These are phyloP conservation scores for Drosophila koepferae DNA, from an alignment of 2,888 invertebrate genomes.

Conservation along the genomic window DNA sequence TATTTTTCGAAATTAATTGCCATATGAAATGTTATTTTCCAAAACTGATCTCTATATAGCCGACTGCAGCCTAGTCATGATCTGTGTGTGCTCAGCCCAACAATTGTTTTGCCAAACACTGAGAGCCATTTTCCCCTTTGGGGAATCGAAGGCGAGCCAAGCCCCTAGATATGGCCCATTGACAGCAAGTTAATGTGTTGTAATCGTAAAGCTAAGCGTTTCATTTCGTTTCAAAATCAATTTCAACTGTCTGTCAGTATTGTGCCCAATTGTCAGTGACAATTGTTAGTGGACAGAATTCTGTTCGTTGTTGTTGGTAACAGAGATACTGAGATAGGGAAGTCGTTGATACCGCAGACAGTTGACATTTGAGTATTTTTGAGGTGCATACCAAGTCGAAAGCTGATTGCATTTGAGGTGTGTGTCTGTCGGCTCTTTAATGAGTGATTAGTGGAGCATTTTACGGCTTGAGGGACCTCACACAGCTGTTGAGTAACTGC, in stretches of 20 bases:
- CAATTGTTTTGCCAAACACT: conserved; percentile 19
- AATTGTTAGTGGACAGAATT: conserved; percentile 64
- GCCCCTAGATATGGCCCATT: conserved; percentile 33
- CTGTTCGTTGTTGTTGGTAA: conserved; percentile 15
- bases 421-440: conserved; percentile 44
- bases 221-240: conserved; percentile 56
- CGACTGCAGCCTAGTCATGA: neutral
- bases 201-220: conserved; percentile 69
- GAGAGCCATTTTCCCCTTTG: conserved; percentile 28
- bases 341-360: conserved; percentile 54
- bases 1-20: neutral
- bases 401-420: conserved; percentile 48
- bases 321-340: conserved; percentile 19
- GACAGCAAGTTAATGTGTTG: conserved; percentile 66
- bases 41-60: neutral
- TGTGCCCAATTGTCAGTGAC: conserved; percentile 68
- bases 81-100: conserved; percentile 1
- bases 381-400: conserved; percentile 32
- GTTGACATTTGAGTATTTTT: conserved; percentile 54
- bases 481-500: conserved; percentile 23
- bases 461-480: conserved; percentile 20
- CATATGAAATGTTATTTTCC: neutral
- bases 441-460: conserved; percentile 50
- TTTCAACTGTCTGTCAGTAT: conserved; percentile 72
- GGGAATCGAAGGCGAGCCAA: conserved; percentile 35